A percentile compares a stretch with the other conserved stretches of the same genome.
phyloP scores from a whole-genome alignment of 2,113 vertebrate species.

The Myotis lucifugus region DNA sequence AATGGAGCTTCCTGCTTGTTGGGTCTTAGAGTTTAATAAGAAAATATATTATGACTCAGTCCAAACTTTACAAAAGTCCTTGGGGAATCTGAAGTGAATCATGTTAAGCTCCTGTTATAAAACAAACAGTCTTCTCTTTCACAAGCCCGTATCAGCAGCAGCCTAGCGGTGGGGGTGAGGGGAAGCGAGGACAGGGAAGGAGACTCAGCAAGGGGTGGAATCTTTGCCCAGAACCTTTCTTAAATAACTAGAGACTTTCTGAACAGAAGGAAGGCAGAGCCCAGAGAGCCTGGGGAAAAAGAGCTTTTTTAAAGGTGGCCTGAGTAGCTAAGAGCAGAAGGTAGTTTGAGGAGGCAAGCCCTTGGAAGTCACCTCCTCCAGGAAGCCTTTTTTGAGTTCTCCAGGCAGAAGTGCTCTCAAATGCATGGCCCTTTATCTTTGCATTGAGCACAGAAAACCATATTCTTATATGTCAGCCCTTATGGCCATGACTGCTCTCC shows the following conservation, averaged over 20 bases:
- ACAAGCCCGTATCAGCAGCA: conserved; percentile 44
- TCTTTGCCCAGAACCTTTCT: background rate
- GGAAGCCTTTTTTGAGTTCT: conserved; percentile 26
- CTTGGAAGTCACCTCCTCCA: background rate
- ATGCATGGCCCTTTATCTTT: background rate
- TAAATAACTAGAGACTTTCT: background rate
- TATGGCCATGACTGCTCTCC: background rate
- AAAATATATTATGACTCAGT: conserved; percentile 79
- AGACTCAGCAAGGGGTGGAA: background rate
- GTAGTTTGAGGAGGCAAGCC: background rate
- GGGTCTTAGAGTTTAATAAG: conserved; percentile 78
- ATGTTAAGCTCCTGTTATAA: conserved; percentile 76
- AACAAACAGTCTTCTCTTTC: conserved; percentile 75
- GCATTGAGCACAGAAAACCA: background rate
- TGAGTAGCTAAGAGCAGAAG: background rate
- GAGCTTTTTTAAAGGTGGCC: background rate
- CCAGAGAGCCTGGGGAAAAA: background rate
- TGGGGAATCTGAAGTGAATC: conserved; percentile 78
- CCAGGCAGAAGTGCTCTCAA: background rate
- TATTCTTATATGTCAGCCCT: background rate
- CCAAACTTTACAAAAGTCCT: conserved; percentile 77
- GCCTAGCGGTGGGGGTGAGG: background rate
- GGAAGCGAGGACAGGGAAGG: background rate
- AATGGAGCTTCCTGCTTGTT: conserved; percentile 75
- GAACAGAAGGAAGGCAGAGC: background rate